Base-by-base conservation (phyloP, 2,888 invertebrate species). In the Lathronympha strigana region DNA sequence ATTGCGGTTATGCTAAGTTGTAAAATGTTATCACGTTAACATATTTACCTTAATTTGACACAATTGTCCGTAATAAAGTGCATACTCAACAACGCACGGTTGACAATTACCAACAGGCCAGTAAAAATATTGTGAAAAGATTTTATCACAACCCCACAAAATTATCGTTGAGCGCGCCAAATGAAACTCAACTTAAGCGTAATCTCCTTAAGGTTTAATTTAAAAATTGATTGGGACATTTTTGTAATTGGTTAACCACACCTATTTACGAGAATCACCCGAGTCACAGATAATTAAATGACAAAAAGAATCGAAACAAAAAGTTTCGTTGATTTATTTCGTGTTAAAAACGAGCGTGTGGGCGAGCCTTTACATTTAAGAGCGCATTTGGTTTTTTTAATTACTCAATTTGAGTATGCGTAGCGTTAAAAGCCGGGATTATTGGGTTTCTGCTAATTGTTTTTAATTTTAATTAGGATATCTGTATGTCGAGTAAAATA, bases 271-370 rank as follows among this genome's bases (percentile, higher is more conserved):
- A 76, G 79, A 80, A 82, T 81, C 78, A 78, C 71, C 69, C 73
- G 74, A 81, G 83, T 83, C 83, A 83, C 83, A 83, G 84, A 83
- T 84, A 87, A 88, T 87, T 87, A 87, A 88, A 86, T 84, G 82
- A 86, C 84, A 86, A 86, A 87, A 87, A 82, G 81, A 76, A 77
- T 78, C 68, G 62, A 67, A 76, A 79, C 72, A 78, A 76, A 76
- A 77, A 76, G 68, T 63, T 71, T 55, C 69, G 73, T 75, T 84
- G 83, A 82, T 83, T 83, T 83, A 80, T 82, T 76, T 76, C 68
- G 76, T 73, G 75, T 75, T 71, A 63, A 67, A n/a, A 68, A 67
- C 63, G 45, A 54, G 40, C 28, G 71, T 71, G 69, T 72, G 72
- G 69, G 68, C 45, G 67, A 68, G 63, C 64, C 69, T 71, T 73